Percentiles rank a stretch among this genome's conserved stretches.
These are phyloP conservation scores for Chionis minor DNA, from an alignment of 2,113 vertebrate genomes.

Conservation along the genomic window DNA sequence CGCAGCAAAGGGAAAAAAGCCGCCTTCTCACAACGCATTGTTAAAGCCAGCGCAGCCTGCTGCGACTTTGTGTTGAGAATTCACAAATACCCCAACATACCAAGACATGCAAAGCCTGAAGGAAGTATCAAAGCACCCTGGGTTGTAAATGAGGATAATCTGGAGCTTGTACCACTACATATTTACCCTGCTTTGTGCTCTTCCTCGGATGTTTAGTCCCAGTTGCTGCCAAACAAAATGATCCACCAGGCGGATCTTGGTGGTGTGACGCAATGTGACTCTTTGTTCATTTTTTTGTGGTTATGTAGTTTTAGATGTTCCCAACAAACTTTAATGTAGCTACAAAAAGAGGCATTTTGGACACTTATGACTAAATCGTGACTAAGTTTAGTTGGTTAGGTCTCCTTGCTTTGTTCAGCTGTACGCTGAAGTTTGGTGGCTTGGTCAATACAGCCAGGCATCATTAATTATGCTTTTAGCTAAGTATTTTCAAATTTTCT, in stretches of 20 bases:
- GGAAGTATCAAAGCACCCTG: not conserved
- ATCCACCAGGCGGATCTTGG: not conserved
- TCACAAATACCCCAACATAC: not conserved
- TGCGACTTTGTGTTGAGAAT: not conserved
- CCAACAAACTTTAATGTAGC: not conserved
- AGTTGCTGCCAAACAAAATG: not conserved
- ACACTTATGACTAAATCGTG: not conserved
- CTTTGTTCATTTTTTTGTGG: not conserved
- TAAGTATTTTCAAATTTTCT: not conserved
- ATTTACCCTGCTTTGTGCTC: not conserved
- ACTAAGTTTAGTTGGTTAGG: not conserved
- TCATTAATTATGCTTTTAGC: not conserved
- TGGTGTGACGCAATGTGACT: not conserved
- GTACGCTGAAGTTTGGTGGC: not conserved
- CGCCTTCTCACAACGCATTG: accelerated
- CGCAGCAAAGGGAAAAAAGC: not conserved
- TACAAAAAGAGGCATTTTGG: not conserved
- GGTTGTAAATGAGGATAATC: not conserved
- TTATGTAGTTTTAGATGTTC: not conserved
- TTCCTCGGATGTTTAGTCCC: not conserved
- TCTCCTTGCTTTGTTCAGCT: not conserved
- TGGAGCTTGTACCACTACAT: not conserved
- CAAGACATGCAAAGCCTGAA: not conserved
- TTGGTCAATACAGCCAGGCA: not conserved
- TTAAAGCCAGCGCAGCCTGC: not conserved